Conservation (phyloP, 2,888 invertebrate species). For the Laspeyria flexula region DNA sequence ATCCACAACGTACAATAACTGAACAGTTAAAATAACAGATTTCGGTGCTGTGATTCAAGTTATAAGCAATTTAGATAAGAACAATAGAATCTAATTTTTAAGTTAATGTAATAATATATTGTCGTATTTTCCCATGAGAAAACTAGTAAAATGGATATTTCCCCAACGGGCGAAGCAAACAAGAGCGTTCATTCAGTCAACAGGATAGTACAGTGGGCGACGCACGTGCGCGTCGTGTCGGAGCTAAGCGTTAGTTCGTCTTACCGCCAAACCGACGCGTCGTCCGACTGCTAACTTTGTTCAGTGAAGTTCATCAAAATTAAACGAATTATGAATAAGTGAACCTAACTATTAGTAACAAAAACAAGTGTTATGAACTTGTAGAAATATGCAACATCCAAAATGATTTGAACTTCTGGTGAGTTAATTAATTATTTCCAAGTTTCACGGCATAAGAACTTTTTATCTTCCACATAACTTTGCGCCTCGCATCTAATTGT, state of each 20-base stretch:
- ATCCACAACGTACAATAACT: no score
- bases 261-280: no score
- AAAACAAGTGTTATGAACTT: no score
- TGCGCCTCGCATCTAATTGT: no score
- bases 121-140: slow-evolving; percentile 2
- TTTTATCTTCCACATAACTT: background rate
- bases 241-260: background rate
- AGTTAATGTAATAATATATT: no score
- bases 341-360: no score
- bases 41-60: no score
- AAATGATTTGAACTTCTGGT: background rate
- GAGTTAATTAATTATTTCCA: no score
- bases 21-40: no score
- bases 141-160: slow-evolving; percentile 17
- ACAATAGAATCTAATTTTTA: no score
- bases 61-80: no score
- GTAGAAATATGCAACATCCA: background rate
- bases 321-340: slow-evolving; percentile 13
- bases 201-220: background rate
- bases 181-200: slow-evolving; percentile 15
- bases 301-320: slow-evolving; percentile 14
- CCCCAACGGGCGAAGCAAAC: slow-evolving; percentile 10
- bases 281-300: background rate
- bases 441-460: no score
- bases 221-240: slow-evolving; percentile 13